phyloP scores from a whole-genome alignment of 2,113 vertebrate species.

The Choloepus hoffmanni region DNA sequence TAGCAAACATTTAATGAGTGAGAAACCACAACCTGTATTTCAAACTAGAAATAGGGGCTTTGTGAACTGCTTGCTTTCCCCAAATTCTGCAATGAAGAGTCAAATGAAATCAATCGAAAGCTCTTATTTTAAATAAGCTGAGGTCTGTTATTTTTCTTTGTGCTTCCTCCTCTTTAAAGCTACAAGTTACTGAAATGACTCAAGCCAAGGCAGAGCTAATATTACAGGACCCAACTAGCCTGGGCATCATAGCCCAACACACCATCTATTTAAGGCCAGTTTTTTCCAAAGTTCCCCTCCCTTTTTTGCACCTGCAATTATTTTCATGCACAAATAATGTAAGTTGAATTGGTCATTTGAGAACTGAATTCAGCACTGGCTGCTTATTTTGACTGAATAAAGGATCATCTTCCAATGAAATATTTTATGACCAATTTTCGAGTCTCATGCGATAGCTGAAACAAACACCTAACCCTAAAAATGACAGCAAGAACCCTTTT shows the following conservation, averaged over 20 bases:
- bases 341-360: conserved; percentile 27
- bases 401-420: conserved; percentile 47
- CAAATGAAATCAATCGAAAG: neutral
- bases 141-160: conserved; percentile 36
- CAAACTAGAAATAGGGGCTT: conserved; percentile 73
- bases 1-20: conserved; percentile 53
- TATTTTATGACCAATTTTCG: conserved; percentile 33
- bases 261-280: neutral
- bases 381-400: conserved; percentile 43
- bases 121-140: neutral
- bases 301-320: conserved; percentile 34
- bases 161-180: conserved; percentile 61
- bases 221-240: neutral
- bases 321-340: conserved; percentile 41
- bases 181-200: neutral
- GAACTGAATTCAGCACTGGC: conserved; percentile 25
- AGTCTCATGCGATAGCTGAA: neutral
- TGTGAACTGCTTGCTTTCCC: conserved; percentile 74
- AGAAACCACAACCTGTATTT: conserved; percentile 77
- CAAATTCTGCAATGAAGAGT: conserved; percentile 69
- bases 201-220: neutral
- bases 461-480: neutral
- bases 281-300: neutral
- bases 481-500: neutral
- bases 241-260: neutral